Conservation (phyloP, 2,888 invertebrate species). For the Pandemis cinnamomeana region DNA sequence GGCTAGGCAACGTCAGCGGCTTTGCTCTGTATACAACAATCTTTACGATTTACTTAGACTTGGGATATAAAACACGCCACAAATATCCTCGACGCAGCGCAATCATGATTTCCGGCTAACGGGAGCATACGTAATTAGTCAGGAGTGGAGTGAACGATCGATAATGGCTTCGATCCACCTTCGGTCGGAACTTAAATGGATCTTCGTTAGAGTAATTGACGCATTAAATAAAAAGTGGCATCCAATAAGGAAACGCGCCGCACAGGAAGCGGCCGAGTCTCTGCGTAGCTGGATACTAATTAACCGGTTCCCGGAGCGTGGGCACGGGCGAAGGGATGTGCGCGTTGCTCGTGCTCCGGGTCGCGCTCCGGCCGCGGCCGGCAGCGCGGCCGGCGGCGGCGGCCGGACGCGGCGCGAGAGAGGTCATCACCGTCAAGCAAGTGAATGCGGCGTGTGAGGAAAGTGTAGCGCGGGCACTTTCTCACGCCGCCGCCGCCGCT, state of each 20-base stretch:
- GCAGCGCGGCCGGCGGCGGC: no score
- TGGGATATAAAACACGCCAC: background rate
- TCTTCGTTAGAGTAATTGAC: conserved; percentile 28
- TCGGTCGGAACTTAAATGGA: conserved; percentile 13
- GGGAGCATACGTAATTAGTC: no score
- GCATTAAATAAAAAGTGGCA: conserved; percentile 27
- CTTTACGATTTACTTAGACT: no score
- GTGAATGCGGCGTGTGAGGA: conserved; percentile 36
- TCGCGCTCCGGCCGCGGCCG: background rate
- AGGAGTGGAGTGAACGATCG: conserved; percentile 10
- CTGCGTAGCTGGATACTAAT: conserved; percentile 16
- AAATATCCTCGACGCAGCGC: background rate
- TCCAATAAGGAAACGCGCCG: conserved; percentile 33
- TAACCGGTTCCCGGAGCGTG: conserved; percentile 1
- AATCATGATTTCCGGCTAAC: conserved; percentile 9
- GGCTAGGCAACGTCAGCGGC: no score
- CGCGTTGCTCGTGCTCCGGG: background rate
- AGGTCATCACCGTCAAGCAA: conserved; percentile 3
- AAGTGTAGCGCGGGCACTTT: conserved; percentile 32
- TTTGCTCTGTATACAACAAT: no score
- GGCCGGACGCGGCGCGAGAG: conserved; percentile 3
- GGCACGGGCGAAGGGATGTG: background rate
- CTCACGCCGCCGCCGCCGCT: conserved; percentile 17
- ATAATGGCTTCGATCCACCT: conserved; percentile 17
- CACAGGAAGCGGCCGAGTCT: conserved; percentile 26